phyloP scores from a whole-genome alignment of 2,113 vertebrate genomes.

The Rhynchopsitta pachyrhyncha region DNA sequence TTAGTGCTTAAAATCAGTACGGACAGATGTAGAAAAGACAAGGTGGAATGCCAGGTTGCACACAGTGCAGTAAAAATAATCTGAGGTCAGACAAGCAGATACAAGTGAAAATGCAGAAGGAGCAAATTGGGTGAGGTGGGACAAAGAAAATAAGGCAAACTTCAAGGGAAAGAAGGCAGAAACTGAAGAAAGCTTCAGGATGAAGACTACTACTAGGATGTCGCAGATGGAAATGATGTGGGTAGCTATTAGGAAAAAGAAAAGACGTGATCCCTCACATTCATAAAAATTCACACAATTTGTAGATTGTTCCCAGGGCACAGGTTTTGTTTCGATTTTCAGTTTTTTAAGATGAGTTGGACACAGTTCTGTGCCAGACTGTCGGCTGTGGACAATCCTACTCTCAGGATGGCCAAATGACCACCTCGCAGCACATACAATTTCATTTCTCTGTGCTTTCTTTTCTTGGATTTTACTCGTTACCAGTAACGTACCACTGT shows the following conservation, averaged over 20 bases:
- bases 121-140: not conserved
- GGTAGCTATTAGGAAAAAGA: not conserved
- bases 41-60: not conserved
- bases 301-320: not conserved
- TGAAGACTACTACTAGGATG: not conserved
- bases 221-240: not conserved
- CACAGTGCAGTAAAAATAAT: not conserved
- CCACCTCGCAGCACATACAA: not conserved
- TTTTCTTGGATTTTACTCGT: not conserved
- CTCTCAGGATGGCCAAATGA: not conserved
- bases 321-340: not conserved
- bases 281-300: not conserved
- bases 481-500: not conserved
- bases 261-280: not conserved
- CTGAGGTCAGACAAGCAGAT: not conserved
- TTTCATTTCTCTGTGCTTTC: not conserved
- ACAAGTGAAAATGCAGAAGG: not conserved
- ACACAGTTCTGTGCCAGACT: not conserved
- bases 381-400: not conserved
- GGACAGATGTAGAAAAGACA: not conserved
- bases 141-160: not conserved
- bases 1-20: not conserved
- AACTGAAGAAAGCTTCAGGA: not conserved
- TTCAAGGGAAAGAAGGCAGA: not conserved
- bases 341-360: not conserved